These are phyloP conservation scores for Orchesellides sinensis DNA, from an alignment of 2,888 invertebrate genomes.

Conservation along the genomic window DNA sequence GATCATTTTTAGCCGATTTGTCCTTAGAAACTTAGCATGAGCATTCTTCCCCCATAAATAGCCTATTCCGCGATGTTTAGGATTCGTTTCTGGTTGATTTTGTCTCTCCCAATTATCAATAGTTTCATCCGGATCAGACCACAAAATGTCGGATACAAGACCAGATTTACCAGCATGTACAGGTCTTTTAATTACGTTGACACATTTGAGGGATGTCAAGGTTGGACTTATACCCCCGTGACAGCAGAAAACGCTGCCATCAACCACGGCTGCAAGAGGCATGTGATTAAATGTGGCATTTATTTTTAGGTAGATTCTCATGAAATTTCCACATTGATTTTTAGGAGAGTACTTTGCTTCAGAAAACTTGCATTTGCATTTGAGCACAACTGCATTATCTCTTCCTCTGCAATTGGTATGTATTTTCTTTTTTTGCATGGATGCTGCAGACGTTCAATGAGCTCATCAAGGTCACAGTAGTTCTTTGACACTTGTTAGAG, in stretches of 20 bases:
- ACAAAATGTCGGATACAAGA: slow-evolving; percentile 39
- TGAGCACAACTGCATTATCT: slow-evolving; percentile 15
- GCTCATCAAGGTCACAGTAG: slow-evolving; percentile 4
- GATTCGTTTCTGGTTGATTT: slow-evolving; percentile 42
- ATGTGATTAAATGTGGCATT: slow-evolving; percentile 80
- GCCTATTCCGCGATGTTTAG: slow-evolving; percentile 59
- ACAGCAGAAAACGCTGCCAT: slow-evolving; percentile 55
- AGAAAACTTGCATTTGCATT: slow-evolving; percentile 75
- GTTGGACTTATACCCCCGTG: slow-evolving; percentile 63
- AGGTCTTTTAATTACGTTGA: slow-evolving; percentile 26
- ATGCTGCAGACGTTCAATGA: slow-evolving; percentile 7
- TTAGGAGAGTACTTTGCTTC: slow-evolving; percentile 79
- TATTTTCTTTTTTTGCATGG: background rate
- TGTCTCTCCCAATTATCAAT: slow-evolving; percentile 54
- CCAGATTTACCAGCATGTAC: slow-evolving; percentile 6
- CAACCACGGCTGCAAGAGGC: slow-evolving; percentile 76
- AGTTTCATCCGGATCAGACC: slow-evolving; percentile 58
- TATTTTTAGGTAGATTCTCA: slow-evolving; percentile 71
- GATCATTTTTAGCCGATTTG: slow-evolving; percentile 31
- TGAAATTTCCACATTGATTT: slow-evolving; percentile 75
- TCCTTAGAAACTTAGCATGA: slow-evolving; percentile 42
- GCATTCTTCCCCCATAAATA: slow-evolving; percentile 46
- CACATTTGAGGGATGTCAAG: slow-evolving; percentile 14
- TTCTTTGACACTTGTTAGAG: background rate
- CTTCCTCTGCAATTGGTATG: background rate